Evolutionary conservation across 35 echinoderm and acorn worm genomes (phyloP).

Genomic region (Amphiura filiformis): DNA sequence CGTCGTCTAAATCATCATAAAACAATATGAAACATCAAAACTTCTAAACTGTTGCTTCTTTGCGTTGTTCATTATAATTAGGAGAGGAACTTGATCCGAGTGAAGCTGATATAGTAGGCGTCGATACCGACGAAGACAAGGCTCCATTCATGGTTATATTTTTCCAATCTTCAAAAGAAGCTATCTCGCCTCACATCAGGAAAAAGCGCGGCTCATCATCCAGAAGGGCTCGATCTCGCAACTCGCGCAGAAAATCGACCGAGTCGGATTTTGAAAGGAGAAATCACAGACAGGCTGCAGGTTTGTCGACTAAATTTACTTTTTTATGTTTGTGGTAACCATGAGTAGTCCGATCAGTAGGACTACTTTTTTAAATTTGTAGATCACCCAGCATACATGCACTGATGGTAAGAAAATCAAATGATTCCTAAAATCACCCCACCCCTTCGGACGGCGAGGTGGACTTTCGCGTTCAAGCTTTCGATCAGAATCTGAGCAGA

Average conservation of each 20-base stretch:
- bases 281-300: background rate
- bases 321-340: background rate
- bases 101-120: constrained; percentile 44
- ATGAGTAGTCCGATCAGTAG: background rate
- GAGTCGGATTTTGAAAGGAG: background rate
- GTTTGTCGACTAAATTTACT: background rate
- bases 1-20: too few relatives aligned
- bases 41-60: too few relatives aligned
- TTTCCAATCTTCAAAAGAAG: constrained; percentile 46
- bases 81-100: constrained; percentile 56
- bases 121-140: constrained; percentile 59
- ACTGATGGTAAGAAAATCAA: too few relatives aligned
- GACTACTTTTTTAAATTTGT: constrained; percentile 4
- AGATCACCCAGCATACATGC: too few relatives aligned
- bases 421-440: too few relatives aligned
- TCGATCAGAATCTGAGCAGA: too few relatives aligned
- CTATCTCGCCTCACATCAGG: background rate
- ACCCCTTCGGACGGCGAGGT: too few relatives aligned
- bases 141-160: constrained; percentile 99
- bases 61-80: background rate
- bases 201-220: background rate
- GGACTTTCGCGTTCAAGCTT: too few relatives aligned
- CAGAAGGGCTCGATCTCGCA: background rate
- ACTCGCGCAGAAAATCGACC: background rate
- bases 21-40: too few relatives aligned